Evolutionary conservation across 2,113 vertebrate genomes (phyloP).

Genomic region (Melanocharis versteri): DNA sequence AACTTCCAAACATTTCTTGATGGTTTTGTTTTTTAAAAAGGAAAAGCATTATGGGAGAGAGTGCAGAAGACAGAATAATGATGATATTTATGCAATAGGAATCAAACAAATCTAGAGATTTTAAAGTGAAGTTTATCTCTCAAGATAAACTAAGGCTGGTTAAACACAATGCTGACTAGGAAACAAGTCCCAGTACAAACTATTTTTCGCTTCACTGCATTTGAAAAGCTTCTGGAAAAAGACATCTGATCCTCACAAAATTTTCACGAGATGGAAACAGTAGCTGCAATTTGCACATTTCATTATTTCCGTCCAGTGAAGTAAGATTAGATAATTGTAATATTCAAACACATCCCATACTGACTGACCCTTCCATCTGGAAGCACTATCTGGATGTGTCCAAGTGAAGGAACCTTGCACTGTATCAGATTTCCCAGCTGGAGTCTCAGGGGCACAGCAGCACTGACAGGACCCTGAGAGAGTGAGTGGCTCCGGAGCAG

Average conservation of each 20-base stretch:
- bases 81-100: not conserved
- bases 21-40: not conserved
- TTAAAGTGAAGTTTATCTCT: not conserved
- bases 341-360: not conserved
- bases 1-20: not conserved
- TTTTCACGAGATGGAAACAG: not conserved
- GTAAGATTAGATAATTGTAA: not conserved
- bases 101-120: not conserved
- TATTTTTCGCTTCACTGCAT: slow-evolving; percentile 24
- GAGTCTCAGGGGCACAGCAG: not conserved
- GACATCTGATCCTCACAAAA: not conserved
- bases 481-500: not conserved
- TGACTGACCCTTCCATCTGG: not conserved
- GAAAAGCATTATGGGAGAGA: not conserved
- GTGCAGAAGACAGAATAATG: not conserved
- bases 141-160: not conserved
- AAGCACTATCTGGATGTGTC: not conserved
- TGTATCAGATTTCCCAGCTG: not conserved
- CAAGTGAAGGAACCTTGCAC: not conserved
- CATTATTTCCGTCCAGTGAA: not conserved
- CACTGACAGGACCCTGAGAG: not conserved
- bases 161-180: not conserved
- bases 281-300: not conserved
- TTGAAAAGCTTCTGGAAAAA: slow-evolving; percentile 4
- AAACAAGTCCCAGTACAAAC: not conserved